Conservation (phyloP, 2,113 vertebrate species). For the Empidonax traillii region DNA sequence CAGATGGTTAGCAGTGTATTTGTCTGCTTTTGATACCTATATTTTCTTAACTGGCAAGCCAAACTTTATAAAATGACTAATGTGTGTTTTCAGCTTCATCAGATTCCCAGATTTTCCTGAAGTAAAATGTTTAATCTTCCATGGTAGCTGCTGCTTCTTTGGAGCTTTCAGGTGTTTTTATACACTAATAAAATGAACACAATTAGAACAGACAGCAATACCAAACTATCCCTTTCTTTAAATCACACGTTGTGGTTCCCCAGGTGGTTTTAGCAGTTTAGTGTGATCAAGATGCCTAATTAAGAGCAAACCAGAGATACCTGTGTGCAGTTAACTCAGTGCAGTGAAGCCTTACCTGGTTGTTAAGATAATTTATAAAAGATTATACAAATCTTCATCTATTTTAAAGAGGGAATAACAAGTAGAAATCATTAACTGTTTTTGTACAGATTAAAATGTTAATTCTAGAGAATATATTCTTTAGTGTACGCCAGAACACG, state of each 20-base stretch:
- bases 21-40: constrained; percentile 62
- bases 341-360: constrained; percentile 2
- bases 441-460: neutral
- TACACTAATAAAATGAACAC: neutral
- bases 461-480: constrained; percentile 1
- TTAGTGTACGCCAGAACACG: neutral
- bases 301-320: neutral
- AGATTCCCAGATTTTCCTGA: neutral
- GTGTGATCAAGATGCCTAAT: neutral
- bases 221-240: neutral
- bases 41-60: constrained; percentile 59
- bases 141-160: neutral
- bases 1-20: constrained; percentile 53
- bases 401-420: constrained; percentile 30
- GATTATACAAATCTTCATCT: neutral
- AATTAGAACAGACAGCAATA: neutral
- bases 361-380: neutral
- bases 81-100: constrained; percentile 33
- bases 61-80: constrained; percentile 37
- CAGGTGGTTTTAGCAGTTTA: neutral
- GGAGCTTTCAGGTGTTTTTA: constrained; percentile 1
- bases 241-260: neutral
- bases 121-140: neutral
- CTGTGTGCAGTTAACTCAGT: neutral
- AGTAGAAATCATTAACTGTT: neutral